These are phyloP conservation scores for Malurus melanocephalus DNA, from an alignment of 2,113 vertebrate genomes.

Conservation along the genomic window DNA sequence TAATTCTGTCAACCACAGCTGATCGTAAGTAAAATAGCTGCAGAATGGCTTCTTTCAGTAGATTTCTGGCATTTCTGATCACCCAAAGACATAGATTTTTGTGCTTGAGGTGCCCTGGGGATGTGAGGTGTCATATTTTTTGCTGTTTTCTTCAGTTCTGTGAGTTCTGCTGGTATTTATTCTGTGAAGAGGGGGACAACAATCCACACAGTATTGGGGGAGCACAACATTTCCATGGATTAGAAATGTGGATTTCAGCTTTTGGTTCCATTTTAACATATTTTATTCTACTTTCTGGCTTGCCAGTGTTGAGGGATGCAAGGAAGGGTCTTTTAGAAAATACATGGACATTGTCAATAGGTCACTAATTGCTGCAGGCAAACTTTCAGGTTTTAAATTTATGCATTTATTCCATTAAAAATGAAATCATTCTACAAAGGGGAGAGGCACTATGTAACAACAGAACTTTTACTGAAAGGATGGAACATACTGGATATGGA, in stretches of 20 bases:
- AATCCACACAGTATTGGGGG: background rate
- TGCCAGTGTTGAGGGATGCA: background rate
- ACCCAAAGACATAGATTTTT: background rate
- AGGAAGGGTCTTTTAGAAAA: background rate
- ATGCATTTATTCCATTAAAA: slow-evolving; percentile 59
- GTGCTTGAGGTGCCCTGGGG: background rate
- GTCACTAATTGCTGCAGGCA: slow-evolving; percentile 60
- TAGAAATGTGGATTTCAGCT: background rate
- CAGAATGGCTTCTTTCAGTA: background rate
- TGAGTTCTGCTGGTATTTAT: background rate
- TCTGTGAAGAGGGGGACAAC: background rate
- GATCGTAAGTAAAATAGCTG: background rate
- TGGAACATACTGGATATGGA: background rate
- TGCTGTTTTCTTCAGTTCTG: background rate
- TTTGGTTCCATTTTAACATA: background rate
- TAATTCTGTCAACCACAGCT: background rate
- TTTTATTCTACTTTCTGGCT: background rate
- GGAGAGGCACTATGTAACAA: background rate
- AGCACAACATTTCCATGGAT: background rate
- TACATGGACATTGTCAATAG: slow-evolving; percentile 28
- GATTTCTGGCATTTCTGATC: background rate
- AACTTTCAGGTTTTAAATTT: slow-evolving; percentile 31
- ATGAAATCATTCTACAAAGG: slow-evolving; percentile 1
- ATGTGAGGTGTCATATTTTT: background rate
- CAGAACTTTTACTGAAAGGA: background rate